Evolutionary conservation across 2,797 vertebrate genomes (phyloP).

Genomic region (Liasis olivaceus): DNA sequence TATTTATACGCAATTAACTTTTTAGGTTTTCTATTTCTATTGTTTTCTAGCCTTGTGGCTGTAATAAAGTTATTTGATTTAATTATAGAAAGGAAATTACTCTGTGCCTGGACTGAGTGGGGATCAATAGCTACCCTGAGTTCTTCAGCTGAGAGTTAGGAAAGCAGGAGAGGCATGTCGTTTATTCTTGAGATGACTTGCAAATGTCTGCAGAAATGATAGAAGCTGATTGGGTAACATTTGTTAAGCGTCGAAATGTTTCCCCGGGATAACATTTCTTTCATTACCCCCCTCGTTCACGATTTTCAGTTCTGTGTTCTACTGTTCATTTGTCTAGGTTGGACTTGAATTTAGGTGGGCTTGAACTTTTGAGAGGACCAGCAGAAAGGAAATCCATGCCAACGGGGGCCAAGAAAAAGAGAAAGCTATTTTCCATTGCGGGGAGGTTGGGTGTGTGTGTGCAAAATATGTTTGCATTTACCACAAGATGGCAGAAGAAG

Average conservation of each 20-base stretch:
- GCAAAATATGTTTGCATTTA: background rate
- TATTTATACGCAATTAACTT: no score
- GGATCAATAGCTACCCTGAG: background rate
- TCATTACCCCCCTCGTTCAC: background rate
- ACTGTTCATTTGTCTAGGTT: background rate
- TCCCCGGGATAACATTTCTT: background rate
- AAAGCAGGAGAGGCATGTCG: background rate
- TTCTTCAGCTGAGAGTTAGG: background rate
- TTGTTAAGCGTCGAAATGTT: background rate
- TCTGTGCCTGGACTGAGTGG: no score
- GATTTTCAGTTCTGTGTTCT: background rate
- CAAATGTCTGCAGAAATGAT: no score
- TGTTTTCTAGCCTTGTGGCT: no score
- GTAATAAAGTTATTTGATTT: no score
- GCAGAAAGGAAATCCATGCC: background rate
- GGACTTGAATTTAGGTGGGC: background rate
- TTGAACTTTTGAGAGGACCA: no score
- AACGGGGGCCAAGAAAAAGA: background rate
- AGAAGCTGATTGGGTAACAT: no score
- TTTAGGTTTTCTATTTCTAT: no score
- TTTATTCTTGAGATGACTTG: background rate
- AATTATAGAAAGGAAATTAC: no score
- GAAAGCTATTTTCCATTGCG: background rate
- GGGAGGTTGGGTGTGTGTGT: background rate
- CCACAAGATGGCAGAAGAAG: slow-evolving; percentile 11